phyloP scores from a whole-genome alignment of 2,113 vertebrate genomes.

The Saguinus imperator region DNA sequence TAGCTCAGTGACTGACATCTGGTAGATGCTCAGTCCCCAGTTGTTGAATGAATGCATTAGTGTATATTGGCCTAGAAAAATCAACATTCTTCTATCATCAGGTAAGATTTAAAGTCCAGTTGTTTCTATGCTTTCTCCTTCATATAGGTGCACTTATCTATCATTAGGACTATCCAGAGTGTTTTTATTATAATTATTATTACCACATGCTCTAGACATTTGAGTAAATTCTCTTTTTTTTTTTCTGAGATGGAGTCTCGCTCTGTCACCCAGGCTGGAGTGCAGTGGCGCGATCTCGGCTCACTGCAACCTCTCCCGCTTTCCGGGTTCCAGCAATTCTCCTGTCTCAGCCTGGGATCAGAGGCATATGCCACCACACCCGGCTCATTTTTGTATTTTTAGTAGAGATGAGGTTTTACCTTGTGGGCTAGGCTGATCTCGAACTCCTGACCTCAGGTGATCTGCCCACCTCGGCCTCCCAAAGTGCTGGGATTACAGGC shows the following conservation, averaged over 20 bases:
- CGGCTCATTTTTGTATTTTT: too few species aligned
- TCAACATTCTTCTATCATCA: neutral
- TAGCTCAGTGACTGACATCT: neutral
- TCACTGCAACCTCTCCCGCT: too few species aligned
- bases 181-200: neutral
- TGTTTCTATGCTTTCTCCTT: neutral
- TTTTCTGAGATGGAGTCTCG: too few species aligned
- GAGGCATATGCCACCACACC: too few species aligned
- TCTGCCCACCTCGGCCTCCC: too few species aligned
- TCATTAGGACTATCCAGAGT: neutral
- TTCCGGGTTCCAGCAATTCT: too few species aligned
- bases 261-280: neutral
- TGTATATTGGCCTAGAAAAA: neutral
- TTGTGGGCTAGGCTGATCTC: too few species aligned
- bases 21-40: neutral
- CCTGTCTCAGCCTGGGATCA: too few species aligned
- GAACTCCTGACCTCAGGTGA: too few species aligned
- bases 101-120: neutral
- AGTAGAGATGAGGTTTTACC: too few species aligned
- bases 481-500: too few species aligned
- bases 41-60: neutral
- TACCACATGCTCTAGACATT: neutral
- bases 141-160: neutral
- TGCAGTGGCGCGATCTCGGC: too few species aligned
- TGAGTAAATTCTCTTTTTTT: neutral